Evolutionary conservation across 2,797 vertebrate genomes (phyloP), one percentile per base, ranked within the genome.

Genomic region (Sebastes elongatus): DNA sequence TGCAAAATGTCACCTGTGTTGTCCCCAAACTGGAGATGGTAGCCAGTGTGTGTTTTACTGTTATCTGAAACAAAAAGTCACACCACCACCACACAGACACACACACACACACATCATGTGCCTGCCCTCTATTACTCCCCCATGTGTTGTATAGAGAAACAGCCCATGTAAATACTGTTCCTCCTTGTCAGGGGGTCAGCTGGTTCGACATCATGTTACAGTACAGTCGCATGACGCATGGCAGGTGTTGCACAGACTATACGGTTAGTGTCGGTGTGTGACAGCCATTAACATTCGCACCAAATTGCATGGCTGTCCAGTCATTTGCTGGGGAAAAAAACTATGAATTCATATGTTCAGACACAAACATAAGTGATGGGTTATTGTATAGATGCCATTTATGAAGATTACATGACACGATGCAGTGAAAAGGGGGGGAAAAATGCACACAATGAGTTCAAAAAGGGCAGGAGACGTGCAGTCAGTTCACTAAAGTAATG

Each of bases 161-260:
- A 76, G 76, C 46, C 60, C 74, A 75, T 81, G 81, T 84, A 90
- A 93, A 92, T 87, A 81, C 52, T 46, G 20, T 74, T 84, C 80
- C 69, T 75, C 82, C 75, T 79, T 71, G 77, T 81, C 67, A 49
- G 53, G 52, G 64, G 80, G 69, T 88, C 80, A 90, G 22, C 74
- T 38, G 72, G 90, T 91, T 89, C 75, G 78, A 71, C 79, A 90
- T 88, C 64, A 83, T 42, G 80, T 75, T 63, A n/a, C 78, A 80
- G 75, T 78, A 78, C 82, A 85, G 85, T 86, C 27, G 8, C 8
- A 53, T 85, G 84, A 84, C 27, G 76, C 53, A 57, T 10, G 76
- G 32, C 88, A 92, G 77, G 81, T 93, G 83, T 57, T 74, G 33
- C 56, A 25, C 8, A 59, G 16, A 0, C 42, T 18, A 69, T 46